These are phyloP conservation scores for Nephrotoma appendiculata DNA, from an alignment of 2,888 invertebrate genomes.

Conservation along the genomic window DNA sequence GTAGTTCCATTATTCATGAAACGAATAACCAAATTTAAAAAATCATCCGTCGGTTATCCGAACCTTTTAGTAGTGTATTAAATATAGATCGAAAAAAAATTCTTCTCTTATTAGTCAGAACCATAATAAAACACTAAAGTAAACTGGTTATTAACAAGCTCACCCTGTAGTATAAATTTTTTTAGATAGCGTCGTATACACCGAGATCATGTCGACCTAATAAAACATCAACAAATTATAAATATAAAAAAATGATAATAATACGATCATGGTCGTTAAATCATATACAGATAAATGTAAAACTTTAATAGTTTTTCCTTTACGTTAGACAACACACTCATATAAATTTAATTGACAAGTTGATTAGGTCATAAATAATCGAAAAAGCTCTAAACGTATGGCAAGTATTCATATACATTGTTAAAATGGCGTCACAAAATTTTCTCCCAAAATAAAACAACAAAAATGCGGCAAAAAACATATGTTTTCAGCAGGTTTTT, in stretches of 20 bases:
- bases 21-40: too few species aligned
- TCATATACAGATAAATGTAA: not conserved
- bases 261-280: not conserved
- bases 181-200: too few species aligned
- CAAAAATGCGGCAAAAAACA: not conserved
- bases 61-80: too few species aligned
- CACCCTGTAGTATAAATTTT: too few species aligned
- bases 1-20: too few species aligned
- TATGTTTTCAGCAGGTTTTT: constrained; percentile 1
- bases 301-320: not conserved
- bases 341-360: not conserved
- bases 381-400: not conserved
- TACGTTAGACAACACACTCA: not conserved
- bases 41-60: too few species aligned
- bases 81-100: too few species aligned
- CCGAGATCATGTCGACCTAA: not conserved
- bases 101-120: not conserved
- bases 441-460: not conserved
- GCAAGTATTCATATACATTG: not conserved
- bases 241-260: not conserved
- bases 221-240: not conserved
- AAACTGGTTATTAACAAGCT: not conserved
- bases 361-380: not conserved
- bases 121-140: not conserved
- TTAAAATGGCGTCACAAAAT: not conserved